Percentiles rank a stretch among this genome's conserved stretches.
These are phyloP conservation scores for Coryphaenoides rupestris DNA, from an alignment of 2,113 vertebrate species.

Conservation along the genomic window DNA sequence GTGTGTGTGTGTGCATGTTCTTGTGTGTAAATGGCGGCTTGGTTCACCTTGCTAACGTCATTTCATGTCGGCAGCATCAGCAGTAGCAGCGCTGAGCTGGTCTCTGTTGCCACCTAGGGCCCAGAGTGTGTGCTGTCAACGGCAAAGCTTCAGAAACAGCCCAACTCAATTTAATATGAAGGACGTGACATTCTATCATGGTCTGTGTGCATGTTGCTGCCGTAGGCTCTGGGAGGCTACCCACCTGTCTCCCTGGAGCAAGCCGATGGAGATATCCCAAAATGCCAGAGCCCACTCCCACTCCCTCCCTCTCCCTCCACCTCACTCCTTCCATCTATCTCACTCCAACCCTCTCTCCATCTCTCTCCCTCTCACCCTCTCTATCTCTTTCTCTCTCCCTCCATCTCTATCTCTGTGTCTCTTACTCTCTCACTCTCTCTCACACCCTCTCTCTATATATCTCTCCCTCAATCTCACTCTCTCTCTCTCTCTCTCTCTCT, in stretches of 20 bases:
- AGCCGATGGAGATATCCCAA: conserved; percentile 66
- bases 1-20: too few relatives aligned
- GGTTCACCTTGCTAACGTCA: background rate
- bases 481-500: too few relatives aligned
- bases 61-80: conserved; percentile 8
- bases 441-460: too few relatives aligned
- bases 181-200: conserved; percentile 65
- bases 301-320: background rate
- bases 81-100: conserved; percentile 22
- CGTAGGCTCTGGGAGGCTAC: conserved; percentile 37
- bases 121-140: conserved; percentile 7
- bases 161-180: conserved; percentile 40
- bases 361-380: too few relatives aligned
- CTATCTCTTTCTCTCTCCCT: too few relatives aligned
- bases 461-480: too few relatives aligned
- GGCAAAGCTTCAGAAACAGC: conserved; percentile 44
- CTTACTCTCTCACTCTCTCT: too few relatives aligned
- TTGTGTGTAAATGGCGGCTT: background rate
- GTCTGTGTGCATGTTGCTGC: conserved; percentile 51
- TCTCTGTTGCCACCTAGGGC: conserved; percentile 64
- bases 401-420: too few relatives aligned
- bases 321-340: too few relatives aligned
- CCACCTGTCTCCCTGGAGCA: conserved; percentile 52
- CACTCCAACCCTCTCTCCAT: too few relatives aligned
- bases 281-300: conserved; percentile 61